Conservation (phyloP, 2,797 vertebrate species). For the Gouania willdenowi region DNA sequence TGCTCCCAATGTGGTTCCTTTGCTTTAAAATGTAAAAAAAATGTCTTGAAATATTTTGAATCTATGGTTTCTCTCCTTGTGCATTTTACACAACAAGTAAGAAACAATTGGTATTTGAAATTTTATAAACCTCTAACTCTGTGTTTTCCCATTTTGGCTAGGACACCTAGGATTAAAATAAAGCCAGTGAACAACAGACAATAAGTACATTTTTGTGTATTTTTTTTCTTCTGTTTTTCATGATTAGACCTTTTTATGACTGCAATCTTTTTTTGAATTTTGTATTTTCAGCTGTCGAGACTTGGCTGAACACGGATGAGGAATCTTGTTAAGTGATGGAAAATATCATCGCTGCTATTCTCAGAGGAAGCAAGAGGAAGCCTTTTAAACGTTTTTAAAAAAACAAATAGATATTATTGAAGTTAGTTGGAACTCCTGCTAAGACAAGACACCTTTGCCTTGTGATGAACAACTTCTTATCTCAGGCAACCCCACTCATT, state of each 20-base stretch:
- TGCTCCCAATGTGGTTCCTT: background rate
- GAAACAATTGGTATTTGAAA: no score
- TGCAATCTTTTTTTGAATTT: constrained; percentile 43
- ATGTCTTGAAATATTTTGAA: no score
- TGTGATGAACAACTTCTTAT: constrained; percentile 49
- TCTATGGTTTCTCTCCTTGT: no score
- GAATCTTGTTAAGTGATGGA: constrained; percentile 63
- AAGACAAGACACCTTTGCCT: constrained; percentile 41
- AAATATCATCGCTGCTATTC: constrained; percentile 58
- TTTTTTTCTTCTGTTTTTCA: background rate
- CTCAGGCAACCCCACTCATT: constrained; percentile 54
- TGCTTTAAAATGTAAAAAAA: no score
- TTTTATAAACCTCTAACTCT: no score
- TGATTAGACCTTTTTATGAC: constrained; percentile 33
- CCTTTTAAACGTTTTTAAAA: constrained; percentile 56
- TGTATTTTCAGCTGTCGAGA: constrained; percentile 65
- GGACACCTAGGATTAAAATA: no score
- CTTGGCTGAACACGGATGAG: constrained; percentile 61
- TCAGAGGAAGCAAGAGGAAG: constrained; percentile 59
- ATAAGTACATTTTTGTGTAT: no score
- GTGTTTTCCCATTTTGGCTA: no score
- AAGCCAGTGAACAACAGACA: no score
- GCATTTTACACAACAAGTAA: no score
- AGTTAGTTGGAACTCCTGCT: constrained; percentile 49
- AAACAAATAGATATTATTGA: constrained; percentile 51